phyloP scores from a whole-genome alignment of 1,140 invertebrate species.

The Holotrichia oblita region DNA sequence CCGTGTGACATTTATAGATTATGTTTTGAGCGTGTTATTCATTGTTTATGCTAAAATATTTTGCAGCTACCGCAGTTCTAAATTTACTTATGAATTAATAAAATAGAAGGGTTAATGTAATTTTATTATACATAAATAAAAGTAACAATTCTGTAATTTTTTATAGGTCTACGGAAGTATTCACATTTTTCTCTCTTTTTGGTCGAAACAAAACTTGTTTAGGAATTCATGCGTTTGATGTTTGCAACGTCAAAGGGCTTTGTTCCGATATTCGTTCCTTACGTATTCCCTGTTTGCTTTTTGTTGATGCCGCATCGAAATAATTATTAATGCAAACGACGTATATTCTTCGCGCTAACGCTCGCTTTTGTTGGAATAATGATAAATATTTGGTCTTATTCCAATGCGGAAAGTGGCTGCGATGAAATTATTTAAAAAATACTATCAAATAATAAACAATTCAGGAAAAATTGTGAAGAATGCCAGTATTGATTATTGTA shows the following conservation, averaged over 20 bases:
- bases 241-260: neutral
- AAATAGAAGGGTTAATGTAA: no score
- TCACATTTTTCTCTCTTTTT: neutral
- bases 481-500: no score
- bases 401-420: neutral
- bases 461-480: no score
- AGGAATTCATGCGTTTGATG: neutral
- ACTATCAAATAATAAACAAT: no score
- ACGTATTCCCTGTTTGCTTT: neutral
- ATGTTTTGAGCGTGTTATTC: no score
- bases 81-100: no score
- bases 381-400: neutral
- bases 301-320: neutral
- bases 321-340: conserved; percentile 24
- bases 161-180: no score
- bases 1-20: no score
- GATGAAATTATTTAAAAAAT: neutral
- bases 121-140: no score
- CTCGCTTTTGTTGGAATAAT: neutral
- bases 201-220: neutral
- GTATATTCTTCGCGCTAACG: neutral
- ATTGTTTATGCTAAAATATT: no score
- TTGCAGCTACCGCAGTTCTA: no score
- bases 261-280: neutral
- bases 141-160: no score